These are phyloP conservation scores for Hemistola chrysoprasaria DNA, from an alignment of 2,888 invertebrate species.

Conservation along the genomic window DNA sequence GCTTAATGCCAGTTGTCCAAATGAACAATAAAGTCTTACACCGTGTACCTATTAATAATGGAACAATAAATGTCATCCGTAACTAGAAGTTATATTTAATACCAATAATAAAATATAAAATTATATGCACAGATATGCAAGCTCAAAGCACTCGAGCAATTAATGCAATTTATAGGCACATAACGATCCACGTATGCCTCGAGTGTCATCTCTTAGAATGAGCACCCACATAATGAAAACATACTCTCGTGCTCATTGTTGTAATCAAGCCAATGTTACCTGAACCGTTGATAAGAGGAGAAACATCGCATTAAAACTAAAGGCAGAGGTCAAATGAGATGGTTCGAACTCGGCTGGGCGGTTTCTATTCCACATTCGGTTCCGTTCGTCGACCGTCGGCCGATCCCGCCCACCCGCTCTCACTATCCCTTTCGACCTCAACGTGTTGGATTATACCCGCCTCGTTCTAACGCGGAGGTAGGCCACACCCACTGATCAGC, in stretches of 20 bases:
- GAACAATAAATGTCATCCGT: conserved; percentile 6
- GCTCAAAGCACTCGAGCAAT: conserved; percentile 10
- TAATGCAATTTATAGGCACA: conserved; percentile 31
- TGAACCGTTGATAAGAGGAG: conserved; percentile 32
- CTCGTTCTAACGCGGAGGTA: conserved; percentile 43
- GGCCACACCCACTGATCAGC: conserved; percentile 64
- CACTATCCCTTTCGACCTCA: conserved; percentile 47
- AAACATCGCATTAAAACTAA: conserved; percentile 23
- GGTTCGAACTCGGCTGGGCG: conserved; percentile 66
- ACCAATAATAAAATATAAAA: conserved; percentile 10
- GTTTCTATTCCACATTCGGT: conserved; percentile 63
- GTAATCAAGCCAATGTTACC: conserved; percentile 32
- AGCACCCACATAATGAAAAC: conserved; percentile 46
- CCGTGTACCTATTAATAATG: background rate
- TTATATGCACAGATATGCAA: conserved; percentile 17
- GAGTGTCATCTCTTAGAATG: conserved; percentile 40
- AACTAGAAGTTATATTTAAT: conserved; percentile 9
- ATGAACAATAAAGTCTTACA: too few species aligned
- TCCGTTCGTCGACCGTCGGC: conserved; percentile 59
- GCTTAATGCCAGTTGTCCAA: too few species aligned
- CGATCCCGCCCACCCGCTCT: conserved; percentile 60
- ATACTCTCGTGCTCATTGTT: conserved; percentile 56
- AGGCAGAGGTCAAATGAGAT: conserved; percentile 50
- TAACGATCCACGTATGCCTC: conserved; percentile 42
- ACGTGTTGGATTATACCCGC: conserved; percentile 37